Base-by-base conservation (phyloP, 2,113 vertebrate species). In the Grantiella picta region DNA sequence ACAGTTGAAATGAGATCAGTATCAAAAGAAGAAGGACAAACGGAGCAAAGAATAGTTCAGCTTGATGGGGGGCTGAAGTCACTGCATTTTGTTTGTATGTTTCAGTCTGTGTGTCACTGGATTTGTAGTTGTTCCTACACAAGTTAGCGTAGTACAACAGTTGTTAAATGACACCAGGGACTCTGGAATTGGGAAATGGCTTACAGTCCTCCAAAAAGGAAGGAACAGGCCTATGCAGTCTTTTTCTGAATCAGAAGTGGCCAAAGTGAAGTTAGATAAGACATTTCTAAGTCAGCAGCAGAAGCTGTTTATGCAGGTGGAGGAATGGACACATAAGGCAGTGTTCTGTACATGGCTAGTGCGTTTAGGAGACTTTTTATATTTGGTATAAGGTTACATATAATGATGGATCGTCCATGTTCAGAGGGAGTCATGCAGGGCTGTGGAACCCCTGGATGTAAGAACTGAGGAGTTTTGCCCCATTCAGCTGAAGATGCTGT, bases 81-180 rank as follows among this genome's bases (percentile, higher is more conserved):
- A 60, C 9, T 60, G n/a, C 2, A 20, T 87, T 89, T 52, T 56
- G 2, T 69, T 87, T 33, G 5, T 19, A 28, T 61, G 12, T 49
- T 59, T 59, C 31, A 47, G 9, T 61, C 27, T 72, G 0, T 0
- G 1, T 50, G 19, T 73, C 40, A 11, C 7, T 70, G 36, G 8
- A n/a, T 19, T 27, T 50, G 33, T 17, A 64, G 35, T 8, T 65
- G 22, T 15, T 69, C 38, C 35, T 31, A 5, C 7, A 15, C 6
- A 70, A 25, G 8, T 44, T 47, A 65, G 1, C 17, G 25, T 5
- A 5, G 19, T 44, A 9, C 5, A 56, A 14, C 4, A 28, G 15
- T n/a, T 61, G 19, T 29, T 88, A 77, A 49, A 78, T 24, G 23
- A 70, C 42, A 50, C 45, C 7, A 36, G 16, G 66, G 9, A 52